Conservation (phyloP, 1,140 invertebrate genomes). For the Asobara japonica region DNA sequence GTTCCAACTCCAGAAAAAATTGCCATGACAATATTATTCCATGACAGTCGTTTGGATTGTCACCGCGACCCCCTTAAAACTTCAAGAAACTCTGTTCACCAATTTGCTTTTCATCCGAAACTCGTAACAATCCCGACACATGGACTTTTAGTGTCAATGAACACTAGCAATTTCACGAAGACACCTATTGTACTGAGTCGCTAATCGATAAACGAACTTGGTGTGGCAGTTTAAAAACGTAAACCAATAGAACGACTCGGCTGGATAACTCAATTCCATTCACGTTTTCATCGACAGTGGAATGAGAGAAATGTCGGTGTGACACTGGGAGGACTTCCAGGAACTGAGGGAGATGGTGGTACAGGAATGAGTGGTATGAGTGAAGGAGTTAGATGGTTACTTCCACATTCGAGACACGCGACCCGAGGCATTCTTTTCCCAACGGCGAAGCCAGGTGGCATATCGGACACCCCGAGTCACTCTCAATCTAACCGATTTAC, state of each 20-base stretch:
- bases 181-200: neutral
- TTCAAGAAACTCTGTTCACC: too few relatives aligned
- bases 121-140: too few relatives aligned
- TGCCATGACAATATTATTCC: too few relatives aligned
- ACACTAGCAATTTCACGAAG: too few relatives aligned
- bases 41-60: too few relatives aligned
- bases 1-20: too few relatives aligned
- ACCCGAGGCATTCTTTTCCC: constrained; percentile 37
- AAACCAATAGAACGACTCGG: neutral
- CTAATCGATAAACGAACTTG: neutral
- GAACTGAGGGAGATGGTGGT: neutral
- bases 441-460: constrained; percentile 37
- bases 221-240: neutral
- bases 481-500: constrained; percentile 50
- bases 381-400: constrained; percentile 33
- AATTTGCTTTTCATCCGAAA: too few relatives aligned
- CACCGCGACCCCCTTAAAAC: too few relatives aligned
- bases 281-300: constrained; percentile 16
- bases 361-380: constrained; percentile 4
- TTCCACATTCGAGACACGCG: constrained; percentile 36
- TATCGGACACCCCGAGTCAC: constrained; percentile 45
- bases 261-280: constrained; percentile 10
- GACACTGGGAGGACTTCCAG: neutral
- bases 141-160: too few relatives aligned
- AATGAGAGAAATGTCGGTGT: neutral